Evolutionary conservation across 2,113 vertebrate species (phyloP).

Genomic region (Syngnathoides biaculeatus): DNA sequence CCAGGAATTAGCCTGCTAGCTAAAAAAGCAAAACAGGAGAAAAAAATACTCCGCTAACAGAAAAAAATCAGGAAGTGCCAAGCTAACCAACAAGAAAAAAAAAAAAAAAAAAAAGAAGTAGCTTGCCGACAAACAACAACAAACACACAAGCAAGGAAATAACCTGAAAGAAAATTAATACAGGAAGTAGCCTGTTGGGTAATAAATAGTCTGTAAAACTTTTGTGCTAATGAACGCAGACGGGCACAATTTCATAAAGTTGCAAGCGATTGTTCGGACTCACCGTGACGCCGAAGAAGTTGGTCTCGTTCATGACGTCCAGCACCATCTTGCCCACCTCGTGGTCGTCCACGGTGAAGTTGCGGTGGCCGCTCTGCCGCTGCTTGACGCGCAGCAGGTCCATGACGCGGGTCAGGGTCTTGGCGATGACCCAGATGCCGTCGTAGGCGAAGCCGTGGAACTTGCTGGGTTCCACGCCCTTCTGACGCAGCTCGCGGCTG

Average conservation of each 20-base stretch:
- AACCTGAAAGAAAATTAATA: background rate
- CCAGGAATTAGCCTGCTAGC: background rate
- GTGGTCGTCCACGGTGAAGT: conserved; percentile 92
- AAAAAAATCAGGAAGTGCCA: too few species aligned
- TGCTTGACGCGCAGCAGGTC: conserved; percentile 84
- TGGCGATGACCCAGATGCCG: conserved; percentile 98
- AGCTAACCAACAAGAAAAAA: too few species aligned
- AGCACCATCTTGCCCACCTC: conserved; percentile 93
- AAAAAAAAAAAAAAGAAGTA: background rate
- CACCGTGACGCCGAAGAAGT: conserved; percentile 98
- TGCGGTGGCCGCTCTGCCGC: conserved; percentile 82
- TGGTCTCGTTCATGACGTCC: conserved; percentile 98
- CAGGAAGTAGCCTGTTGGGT: too few species aligned
- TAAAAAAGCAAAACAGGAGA: background rate
- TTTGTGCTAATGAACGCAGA: background rate
- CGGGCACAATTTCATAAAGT: background rate
- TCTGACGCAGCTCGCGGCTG: conserved; percentile 83
- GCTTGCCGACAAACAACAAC: background rate
- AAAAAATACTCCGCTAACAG: too few species aligned
- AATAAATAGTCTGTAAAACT: background rate
- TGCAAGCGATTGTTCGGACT: conserved; percentile 56
- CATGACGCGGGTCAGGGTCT: conserved; percentile 89
- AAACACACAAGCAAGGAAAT: background rate
- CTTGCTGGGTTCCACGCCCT: conserved; percentile 90
- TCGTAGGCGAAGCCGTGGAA: conserved; percentile 98